Evolutionary conservation across 2,113 vertebrate species (phyloP), one percentile per base, ranked within the genome.

Genomic region (Sisor rabdophorus): DNA sequence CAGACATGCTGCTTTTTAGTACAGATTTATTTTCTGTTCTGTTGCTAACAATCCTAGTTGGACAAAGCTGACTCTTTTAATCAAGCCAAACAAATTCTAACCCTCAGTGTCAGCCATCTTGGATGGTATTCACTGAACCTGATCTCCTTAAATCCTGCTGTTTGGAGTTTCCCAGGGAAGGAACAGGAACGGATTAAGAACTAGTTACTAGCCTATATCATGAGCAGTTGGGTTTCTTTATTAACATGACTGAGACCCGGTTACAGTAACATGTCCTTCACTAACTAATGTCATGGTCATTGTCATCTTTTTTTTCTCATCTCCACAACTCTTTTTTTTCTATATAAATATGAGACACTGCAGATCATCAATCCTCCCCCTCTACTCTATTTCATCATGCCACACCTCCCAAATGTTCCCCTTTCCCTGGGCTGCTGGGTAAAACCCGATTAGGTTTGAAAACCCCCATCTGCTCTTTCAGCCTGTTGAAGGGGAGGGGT

Each of bases 391-490:
- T 16, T 36, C 36, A 11, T 36, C n/a, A 16, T 58, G 63, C 63
- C 52, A 63, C 22, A 58, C 15, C 52, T 76, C 68, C 44, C 48
- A 60, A 36, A 71, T 63, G 61, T 71, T 65, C 63, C 69, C 20
- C 50, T 55, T 78, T 72, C 53, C 22, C 28, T 54, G 74, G 63
- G 63, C 63, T 76, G 63, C 36, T 44, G 74, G 63, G 52, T 65
- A 71, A 56, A 64, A 72, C 52, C 48, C 36, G 69, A 78, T 72
- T 72, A 72, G 76, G 58, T 24, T 40, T 24, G 58, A 54, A 71
- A 71, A 47, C 76, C 69, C 76, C 76, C 76, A 63, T 78, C 76
- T 78, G 76, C 58, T 78, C 69, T 71, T 32, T 20, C 32, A 20
- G 22, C 32, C 68, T 78, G 76, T 3, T 0, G 11, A 24, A 20